Conservation (phyloP, 2,888 invertebrate species). For the Corythucha ciliata region DNA sequence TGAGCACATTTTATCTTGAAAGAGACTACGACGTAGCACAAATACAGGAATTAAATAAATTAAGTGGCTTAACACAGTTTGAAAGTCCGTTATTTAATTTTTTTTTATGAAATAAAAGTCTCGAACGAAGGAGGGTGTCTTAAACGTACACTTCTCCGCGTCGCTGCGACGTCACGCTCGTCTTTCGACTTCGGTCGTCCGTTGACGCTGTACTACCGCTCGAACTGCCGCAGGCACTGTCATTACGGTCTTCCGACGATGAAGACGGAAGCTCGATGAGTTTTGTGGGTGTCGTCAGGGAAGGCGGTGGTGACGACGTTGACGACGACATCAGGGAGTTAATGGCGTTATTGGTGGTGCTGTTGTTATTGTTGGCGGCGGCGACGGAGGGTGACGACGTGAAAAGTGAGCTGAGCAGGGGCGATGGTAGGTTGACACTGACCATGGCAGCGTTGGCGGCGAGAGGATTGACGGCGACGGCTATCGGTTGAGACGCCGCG, state of each 20-base stretch:
- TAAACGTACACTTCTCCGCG: constrained; percentile 51
- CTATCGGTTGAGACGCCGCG: constrained; percentile 46
- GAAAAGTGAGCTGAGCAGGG: too few relatives aligned
- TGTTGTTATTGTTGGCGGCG: too few relatives aligned
- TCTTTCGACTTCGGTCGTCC: constrained; percentile 43
- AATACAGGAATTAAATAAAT: too few relatives aligned
- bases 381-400: too few relatives aligned
- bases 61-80: too few relatives aligned
- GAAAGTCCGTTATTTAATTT: too few relatives aligned
- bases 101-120: too few relatives aligned
- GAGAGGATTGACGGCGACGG: constrained; percentile 40
- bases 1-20: too few relatives aligned
- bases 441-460: constrained; percentile 17
- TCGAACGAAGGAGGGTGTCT: too few relatives aligned
- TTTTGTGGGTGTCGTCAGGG: constrained; percentile 39
- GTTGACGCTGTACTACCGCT: constrained; percentile 39
- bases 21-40: too few relatives aligned
- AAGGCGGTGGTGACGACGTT: constrained; percentile 41
- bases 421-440: constrained; percentile 47
- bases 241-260: constrained; percentile 39
- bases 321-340: constrained; percentile 41
- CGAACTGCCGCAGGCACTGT: constrained; percentile 40
- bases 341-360: constrained; percentile 33
- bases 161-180: constrained; percentile 42
- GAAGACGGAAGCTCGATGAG: constrained; percentile 39